Base-by-base conservation (phyloP, 2,113 vertebrate genomes). In the Mastomys natalensis region DNA sequence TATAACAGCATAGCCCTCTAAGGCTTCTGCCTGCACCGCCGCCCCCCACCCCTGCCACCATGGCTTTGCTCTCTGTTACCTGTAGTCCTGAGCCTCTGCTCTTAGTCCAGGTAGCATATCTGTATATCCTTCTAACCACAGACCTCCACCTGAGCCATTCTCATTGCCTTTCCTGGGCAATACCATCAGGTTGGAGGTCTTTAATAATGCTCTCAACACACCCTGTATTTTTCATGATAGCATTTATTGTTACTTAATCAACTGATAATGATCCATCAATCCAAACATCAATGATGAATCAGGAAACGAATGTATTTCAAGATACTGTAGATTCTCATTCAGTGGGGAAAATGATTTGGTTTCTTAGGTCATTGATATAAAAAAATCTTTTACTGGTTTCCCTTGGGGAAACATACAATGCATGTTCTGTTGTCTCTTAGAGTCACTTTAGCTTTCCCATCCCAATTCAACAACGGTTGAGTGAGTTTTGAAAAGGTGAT, bases 371-470 rank as follows among this genome's bases (percentile, higher is more conserved):
- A 95, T 29, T 60, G 82, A 72, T 40, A 51, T 76, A 92, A 94
- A 34, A 34, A 48, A 87, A 93, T 87, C 29, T 62, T 80, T 95
- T 70, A 89, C 11, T 87, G 80, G 68, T 82, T 89, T 91, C 26
- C 22, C 62, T 4, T 31, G 80, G 43, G 72, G 34, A 51, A 87
- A 7, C 34, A 37, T 29, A 51, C 0, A 34, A 70, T n/a, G 58
- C 70, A 15, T 55, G 48, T 78, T 73, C 87, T 40, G 2, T 24
- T 51, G n/a, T 66, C 77, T 94, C 70, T 77, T 73, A 0, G 70
- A 51, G 26, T 60, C 9, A 45, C 48, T 21, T 74, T 13, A 81
- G 31, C 26, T 66, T 62, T 43, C 19, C 45, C 68, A 51, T 15
- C n/a, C 26, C 19, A 43, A 74, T 60, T 68, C 48, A 96, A 68